Percentiles rank a stretch among this genome's conserved stretches.
phyloP scores from a whole-genome alignment of 2,888 invertebrate species.

The Papilio protenor region DNA sequence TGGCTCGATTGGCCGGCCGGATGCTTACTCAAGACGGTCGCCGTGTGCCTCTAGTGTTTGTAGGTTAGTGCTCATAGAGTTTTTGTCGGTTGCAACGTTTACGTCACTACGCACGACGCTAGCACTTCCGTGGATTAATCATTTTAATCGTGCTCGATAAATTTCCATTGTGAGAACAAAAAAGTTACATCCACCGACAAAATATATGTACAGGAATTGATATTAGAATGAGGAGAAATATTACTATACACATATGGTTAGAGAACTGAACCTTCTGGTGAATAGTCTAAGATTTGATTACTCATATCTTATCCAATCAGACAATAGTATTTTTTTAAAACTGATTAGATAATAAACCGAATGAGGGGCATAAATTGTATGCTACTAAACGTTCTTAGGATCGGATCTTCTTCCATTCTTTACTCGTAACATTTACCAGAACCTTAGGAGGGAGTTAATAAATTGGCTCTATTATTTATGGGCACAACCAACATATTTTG shows the following conservation, averaged over 20 bases:
- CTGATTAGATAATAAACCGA: background rate
- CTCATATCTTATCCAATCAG: background rate
- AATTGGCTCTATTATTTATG: background rate
- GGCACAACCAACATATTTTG: background rate
- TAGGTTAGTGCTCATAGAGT: conserved; percentile 50
- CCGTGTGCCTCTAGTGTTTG: conserved; percentile 54
- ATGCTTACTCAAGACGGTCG: conserved; percentile 79
- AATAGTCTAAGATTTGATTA: background rate
- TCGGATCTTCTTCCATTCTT: background rate
- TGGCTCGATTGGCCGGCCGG: conserved; percentile 79
- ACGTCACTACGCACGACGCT: conserved; percentile 37
- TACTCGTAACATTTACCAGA: background rate
- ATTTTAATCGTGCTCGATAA: conserved; percentile 31
- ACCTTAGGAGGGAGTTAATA: background rate
- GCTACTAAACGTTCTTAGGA: too few relatives aligned
- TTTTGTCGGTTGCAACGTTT: conserved; percentile 49
- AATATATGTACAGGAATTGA: background rate
- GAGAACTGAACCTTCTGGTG: background rate
- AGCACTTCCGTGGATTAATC: conserved; percentile 42
- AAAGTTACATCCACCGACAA: conserved; percentile 17
- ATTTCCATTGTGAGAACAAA: background rate
- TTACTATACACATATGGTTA: background rate
- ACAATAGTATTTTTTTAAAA: background rate
- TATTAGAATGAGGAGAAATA: conserved; percentile 12
- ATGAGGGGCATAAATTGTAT: background rate